Conservation (phyloP, 2,113 vertebrate species). For the Lagopus muta region DNA sequence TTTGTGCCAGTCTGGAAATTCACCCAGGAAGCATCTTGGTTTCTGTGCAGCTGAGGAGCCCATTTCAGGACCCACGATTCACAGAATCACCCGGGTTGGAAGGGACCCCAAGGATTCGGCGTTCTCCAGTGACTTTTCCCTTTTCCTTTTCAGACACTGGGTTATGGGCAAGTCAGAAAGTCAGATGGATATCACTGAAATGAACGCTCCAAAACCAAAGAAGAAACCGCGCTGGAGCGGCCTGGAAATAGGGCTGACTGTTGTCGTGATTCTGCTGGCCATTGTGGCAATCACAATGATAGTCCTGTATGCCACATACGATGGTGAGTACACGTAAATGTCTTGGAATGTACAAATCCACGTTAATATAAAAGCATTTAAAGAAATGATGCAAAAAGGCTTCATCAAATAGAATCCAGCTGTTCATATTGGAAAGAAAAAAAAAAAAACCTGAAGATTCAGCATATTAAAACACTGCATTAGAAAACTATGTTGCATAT, state of each 20-base stretch:
- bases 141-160: constrained; percentile 79
- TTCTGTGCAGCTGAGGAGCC: neutral
- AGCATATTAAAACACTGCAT: neutral
- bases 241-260: constrained; percentile 88
- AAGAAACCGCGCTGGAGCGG: constrained; percentile 87
- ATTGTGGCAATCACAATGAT: constrained; percentile 87
- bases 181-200: constrained; percentile 92
- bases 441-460: neutral
- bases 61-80: neutral
- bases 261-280: constrained; percentile 85
- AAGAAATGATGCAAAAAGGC: neutral
- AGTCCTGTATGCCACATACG: constrained; percentile 88
- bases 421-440: neutral
- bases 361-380: neutral
- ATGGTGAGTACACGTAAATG: constrained; percentile 60
- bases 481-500: neutral
- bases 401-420: neutral
- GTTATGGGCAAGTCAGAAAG: constrained; percentile 90
- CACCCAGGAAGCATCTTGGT: neutral
- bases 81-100: no score
- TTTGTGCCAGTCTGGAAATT: neutral
- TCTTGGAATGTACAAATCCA: neutral
- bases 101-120: no score
- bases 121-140: neutral
- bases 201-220: constrained; percentile 86